These are phyloP conservation scores for Pluvialis apricaria DNA, from an alignment of 2,113 vertebrate genomes.

Conservation along the genomic window DNA sequence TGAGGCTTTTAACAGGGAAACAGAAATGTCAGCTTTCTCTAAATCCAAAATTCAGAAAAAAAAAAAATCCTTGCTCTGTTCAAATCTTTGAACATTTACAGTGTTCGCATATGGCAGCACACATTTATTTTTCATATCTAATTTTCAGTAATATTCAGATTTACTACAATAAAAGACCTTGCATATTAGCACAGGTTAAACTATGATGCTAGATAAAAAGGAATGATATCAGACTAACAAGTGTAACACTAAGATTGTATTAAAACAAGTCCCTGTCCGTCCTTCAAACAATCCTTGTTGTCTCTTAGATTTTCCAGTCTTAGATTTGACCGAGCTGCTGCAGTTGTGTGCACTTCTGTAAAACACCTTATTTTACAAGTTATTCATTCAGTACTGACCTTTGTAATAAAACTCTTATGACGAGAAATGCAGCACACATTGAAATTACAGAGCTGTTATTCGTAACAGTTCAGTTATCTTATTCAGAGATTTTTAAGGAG, in stretches of 20 bases:
- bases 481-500: slow-evolving; percentile 38
- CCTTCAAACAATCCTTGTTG: slow-evolving; percentile 16
- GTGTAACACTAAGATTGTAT: neutral
- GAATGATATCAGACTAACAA: neutral
- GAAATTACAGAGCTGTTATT: slow-evolving; percentile 48
- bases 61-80: neutral
- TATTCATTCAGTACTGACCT: slow-evolving; percentile 65
- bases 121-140: neutral
- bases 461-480: slow-evolving; percentile 43
- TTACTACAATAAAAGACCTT: neutral
- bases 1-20: neutral
- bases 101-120: neutral
- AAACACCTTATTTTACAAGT: slow-evolving; percentile 52
- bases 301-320: slow-evolving; percentile 28
- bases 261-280: neutral
- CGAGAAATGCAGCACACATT: slow-evolving; percentile 42
- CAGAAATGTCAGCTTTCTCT: neutral
- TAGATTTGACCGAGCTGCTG: slow-evolving; percentile 14
- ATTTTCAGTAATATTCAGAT: neutral
- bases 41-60: neutral
- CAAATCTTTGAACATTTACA: too few species aligned
- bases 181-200: neutral
- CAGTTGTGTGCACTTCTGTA: slow-evolving; percentile 17
- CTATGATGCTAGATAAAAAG: neutral
- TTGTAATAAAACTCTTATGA: slow-evolving; percentile 61